phyloP scores from a whole-genome alignment of 2,888 invertebrate species.

The Peribatodes rhomboidaria region DNA sequence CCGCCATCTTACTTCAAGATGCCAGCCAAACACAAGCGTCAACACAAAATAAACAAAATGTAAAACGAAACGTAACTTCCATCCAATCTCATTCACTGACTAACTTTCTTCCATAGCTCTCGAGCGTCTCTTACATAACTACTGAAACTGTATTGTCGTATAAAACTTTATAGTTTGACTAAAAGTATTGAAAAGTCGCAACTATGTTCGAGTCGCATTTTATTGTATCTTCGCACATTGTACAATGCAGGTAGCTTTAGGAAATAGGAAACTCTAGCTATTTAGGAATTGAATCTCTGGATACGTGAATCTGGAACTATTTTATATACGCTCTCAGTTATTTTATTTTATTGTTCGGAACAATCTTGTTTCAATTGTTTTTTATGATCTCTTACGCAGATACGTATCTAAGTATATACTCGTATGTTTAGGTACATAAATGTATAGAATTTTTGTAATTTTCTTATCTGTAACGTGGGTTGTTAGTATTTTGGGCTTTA shows the following conservation, averaged over 20 bases:
- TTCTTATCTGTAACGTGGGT: too few relatives aligned
- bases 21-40: too few relatives aligned
- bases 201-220: slow-evolving; percentile 43
- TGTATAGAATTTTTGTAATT: too few relatives aligned
- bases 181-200: slow-evolving; percentile 51
- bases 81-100: slow-evolving; percentile 20
- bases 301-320: not conserved
- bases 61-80: not conserved
- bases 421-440: too few relatives aligned
- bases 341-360: not conserved
- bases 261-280: slow-evolving; percentile 10
- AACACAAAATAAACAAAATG: not conserved
- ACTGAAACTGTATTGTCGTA: slow-evolving; percentile 48
- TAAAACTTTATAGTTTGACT: slow-evolving; percentile 52
- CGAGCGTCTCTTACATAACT: slow-evolving; percentile 31
- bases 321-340: not conserved
- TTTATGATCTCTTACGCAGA: not conserved
- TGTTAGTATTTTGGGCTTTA: too few relatives aligned
- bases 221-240: slow-evolving; percentile 23
- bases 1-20: too few relatives aligned
- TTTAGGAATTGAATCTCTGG: slow-evolving; percentile 5
- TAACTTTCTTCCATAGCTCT: not conserved
- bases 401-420: too few relatives aligned
- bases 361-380: slow-evolving; percentile 2
- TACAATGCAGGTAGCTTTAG: slow-evolving; percentile 16